These are phyloP conservation scores for Euproctis similis DNA, from an alignment of 2,888 invertebrate species.

Conservation along the genomic window DNA sequence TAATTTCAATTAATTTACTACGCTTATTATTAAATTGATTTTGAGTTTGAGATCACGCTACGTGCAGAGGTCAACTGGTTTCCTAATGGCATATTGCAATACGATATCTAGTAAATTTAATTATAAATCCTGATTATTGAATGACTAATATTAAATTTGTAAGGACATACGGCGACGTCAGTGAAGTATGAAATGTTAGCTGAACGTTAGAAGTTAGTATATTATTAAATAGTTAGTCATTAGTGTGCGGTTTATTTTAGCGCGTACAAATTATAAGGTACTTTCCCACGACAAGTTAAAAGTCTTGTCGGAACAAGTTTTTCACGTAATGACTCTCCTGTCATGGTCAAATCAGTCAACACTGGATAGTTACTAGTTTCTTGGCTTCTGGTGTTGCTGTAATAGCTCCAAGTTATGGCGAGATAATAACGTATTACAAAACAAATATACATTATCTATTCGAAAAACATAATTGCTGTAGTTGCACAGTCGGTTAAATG, in stretches of 20 bases:
- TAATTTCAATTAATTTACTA: no score
- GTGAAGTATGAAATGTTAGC: background rate
- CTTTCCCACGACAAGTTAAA: slow-evolving; percentile 23
- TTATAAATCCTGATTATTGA: background rate
- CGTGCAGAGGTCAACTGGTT: no score
- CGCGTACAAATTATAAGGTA: slow-evolving; percentile 18
- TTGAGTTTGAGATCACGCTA: no score
- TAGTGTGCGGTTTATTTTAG: slow-evolving; percentile 8
- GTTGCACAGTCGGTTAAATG: no score
- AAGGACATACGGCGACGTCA: background rate
- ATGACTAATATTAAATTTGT: background rate
- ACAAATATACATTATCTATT: no score
- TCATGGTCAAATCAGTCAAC: slow-evolving; percentile 32
- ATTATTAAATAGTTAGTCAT: slow-evolving; percentile 8
- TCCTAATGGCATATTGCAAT: background rate
- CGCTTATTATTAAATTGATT: no score
- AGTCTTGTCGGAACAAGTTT: slow-evolving; percentile 26
- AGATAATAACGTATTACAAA: no score
- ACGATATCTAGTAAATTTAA: background rate
- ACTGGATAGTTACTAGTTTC: no score
- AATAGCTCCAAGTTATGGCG: no score
- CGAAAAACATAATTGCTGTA: no score
- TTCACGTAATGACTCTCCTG: slow-evolving; percentile 34
- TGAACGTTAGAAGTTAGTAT: background rate
- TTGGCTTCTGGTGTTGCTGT: no score